phyloP scores from a whole-genome alignment of 2,888 invertebrate genomes.

The Nemotelus nigrinus region DNA sequence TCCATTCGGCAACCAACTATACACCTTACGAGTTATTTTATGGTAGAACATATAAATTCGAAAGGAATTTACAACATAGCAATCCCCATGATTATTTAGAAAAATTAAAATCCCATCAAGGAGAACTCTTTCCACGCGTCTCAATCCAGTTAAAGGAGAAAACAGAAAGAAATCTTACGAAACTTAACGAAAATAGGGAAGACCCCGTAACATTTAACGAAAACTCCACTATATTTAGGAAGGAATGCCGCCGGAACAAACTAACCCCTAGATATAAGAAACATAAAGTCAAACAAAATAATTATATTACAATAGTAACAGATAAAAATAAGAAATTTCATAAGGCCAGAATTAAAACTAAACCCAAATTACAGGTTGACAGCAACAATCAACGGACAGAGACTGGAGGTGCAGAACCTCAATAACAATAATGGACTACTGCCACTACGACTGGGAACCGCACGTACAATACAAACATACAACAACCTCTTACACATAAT shows the following conservation, averaged over 20 bases:
- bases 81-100: slow-evolving; percentile 36
- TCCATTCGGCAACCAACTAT: slow-evolving; percentile 19
- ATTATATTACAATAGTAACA: slow-evolving; percentile 7
- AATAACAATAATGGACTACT: slow-evolving; percentile 7
- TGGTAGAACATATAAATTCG: slow-evolving; percentile 20
- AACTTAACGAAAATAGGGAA: slow-evolving; percentile 16
- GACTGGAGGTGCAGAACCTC: neutral
- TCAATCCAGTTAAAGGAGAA: neutral
- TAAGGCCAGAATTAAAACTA: slow-evolving; percentile 27
- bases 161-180: neutral
- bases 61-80: slow-evolving; percentile 24
- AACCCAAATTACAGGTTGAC: slow-evolving; percentile 24
- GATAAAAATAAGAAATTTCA: slow-evolving; percentile 1
- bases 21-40: slow-evolving; percentile 28
- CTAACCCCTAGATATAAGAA: slow-evolving; percentile 16
- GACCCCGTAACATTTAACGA: neutral
- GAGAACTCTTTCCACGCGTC: slow-evolving; percentile 18
- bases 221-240: slow-evolving; percentile 12
- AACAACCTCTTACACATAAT: slow-evolving; percentile 20
- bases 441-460: neutral
- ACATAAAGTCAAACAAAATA: slow-evolving; percentile 21
- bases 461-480: neutral
- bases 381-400: neutral
- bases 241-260: slow-evolving; percentile 26
- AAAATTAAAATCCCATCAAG: slow-evolving; percentile 27